Percentiles rank a stretch among this genome's conserved stretches.
Evolutionary conservation across 2,113 vertebrate species (phyloP).

Genomic region (Microcebus lehilahytsara): DNA sequence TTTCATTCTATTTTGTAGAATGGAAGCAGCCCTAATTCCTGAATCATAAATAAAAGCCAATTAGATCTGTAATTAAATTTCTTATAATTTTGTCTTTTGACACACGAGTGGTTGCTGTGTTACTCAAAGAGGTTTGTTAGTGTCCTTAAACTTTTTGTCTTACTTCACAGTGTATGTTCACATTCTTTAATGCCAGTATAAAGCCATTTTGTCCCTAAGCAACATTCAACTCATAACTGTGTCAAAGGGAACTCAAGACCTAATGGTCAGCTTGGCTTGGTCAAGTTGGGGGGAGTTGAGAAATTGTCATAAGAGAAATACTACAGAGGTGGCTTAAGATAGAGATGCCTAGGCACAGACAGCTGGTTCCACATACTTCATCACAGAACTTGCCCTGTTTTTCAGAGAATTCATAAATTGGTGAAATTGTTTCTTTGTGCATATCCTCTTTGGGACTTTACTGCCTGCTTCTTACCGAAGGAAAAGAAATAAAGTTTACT

Average conservation of each 20-base stretch:
- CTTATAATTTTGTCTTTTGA: neutral
- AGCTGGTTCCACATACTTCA: neutral
- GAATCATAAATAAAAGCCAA: neutral
- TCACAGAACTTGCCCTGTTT: neutral
- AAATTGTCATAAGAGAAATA: neutral
- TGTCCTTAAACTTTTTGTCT: neutral
- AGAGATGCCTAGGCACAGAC: too few species aligned
- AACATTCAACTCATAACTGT: neutral
- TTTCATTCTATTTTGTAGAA: neutral
- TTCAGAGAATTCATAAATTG: neutral
- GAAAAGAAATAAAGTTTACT: neutral
- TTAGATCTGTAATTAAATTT: neutral
- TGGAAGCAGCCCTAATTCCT: neutral
- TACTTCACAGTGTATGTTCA: neutral
- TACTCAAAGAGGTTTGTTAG: neutral
- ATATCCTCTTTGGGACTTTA: neutral
- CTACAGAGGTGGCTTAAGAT: neutral
- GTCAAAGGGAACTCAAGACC: neutral
- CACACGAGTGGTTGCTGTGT: neutral
- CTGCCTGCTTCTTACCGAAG: neutral
- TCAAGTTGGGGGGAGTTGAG: neutral
- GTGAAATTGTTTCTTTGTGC: neutral
- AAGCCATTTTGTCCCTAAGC: neutral
- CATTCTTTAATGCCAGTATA: neutral
- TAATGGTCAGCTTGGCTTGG: neutral